These are phyloP conservation scores for Salvelinus sp. DNA, from an alignment of 2,113 vertebrate species.

Conservation along the genomic window DNA sequence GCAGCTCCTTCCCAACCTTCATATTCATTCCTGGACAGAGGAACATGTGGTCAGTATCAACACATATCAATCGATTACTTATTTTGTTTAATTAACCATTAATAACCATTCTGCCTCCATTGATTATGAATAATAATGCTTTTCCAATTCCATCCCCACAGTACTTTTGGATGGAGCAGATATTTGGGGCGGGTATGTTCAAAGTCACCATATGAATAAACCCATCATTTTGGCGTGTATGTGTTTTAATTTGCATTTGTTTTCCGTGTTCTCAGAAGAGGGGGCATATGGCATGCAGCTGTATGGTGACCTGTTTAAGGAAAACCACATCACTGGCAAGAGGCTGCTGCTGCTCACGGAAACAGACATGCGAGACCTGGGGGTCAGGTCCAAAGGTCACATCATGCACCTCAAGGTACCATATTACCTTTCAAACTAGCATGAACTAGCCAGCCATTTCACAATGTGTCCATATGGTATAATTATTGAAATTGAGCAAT, in stretches of 20 bases:
- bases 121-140: constrained; percentile 12
- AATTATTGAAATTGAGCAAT: too few relatives aligned
- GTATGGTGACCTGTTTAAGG: constrained; percentile 89
- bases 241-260: constrained; percentile 7
- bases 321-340: constrained; percentile 96
- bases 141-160: constrained; percentile 53
- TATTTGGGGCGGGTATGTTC: constrained; percentile 86
- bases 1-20: constrained; percentile 93
- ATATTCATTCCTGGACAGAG: constrained; percentile 93
- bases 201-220: background rate
- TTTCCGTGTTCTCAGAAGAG: constrained; percentile 68
- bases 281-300: constrained; percentile 79
- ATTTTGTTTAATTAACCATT: constrained; percentile 5
- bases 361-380: constrained; percentile 92
- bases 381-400: constrained; percentile 92
- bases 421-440: background rate
- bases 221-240: background rate
- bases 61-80: background rate
- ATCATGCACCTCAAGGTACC: constrained; percentile 95
- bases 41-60: constrained; percentile 91
- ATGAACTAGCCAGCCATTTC: background rate
- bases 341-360: constrained; percentile 88
- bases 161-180: constrained; percentile 96
- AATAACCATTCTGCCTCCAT: background rate
- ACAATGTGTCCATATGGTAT: background rate